Conservation (phyloP, 1,140 invertebrate species). For the Arctopsyche grandis region DNA sequence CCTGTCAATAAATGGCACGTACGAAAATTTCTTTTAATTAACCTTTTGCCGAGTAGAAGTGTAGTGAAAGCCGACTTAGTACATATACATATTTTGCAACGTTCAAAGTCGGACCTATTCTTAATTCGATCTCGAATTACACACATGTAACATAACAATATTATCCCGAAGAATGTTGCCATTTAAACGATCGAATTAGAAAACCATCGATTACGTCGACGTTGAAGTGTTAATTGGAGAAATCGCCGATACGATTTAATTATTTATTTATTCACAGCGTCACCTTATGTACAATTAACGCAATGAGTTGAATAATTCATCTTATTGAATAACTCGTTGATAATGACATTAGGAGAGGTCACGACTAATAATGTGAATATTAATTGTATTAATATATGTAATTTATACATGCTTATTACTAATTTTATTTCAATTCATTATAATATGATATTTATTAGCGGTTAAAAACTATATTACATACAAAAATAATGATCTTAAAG, state of each 20-base stretch:
- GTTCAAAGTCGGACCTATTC: not conserved
- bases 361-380: no score
- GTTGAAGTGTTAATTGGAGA: constrained; percentile 1
- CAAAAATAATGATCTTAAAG: no score
- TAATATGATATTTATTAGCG: no score
- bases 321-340: not conserved
- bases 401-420: no score
- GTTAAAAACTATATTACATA: no score
- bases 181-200: not conserved
- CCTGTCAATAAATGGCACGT: not conserved
- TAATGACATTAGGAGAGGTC: constrained; percentile 3
- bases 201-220: not conserved
- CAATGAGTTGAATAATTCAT: no score
- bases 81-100: not conserved
- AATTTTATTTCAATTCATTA: no score
- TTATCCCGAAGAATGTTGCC: not conserved
- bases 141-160: no score
- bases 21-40: not conserved
- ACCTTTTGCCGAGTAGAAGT: not conserved
- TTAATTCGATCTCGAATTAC: not conserved
- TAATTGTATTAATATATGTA: no score
- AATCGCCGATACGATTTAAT: not conserved
- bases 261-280: not conserved
- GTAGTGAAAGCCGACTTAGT: not conserved
- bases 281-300: no score